A percentile compares a stretch with the other conserved stretches of the same genome.
These are phyloP conservation scores for Platynereis dumerilii DNA, from an alignment of 2,888 invertebrate genomes.

Conservation along the genomic window DNA sequence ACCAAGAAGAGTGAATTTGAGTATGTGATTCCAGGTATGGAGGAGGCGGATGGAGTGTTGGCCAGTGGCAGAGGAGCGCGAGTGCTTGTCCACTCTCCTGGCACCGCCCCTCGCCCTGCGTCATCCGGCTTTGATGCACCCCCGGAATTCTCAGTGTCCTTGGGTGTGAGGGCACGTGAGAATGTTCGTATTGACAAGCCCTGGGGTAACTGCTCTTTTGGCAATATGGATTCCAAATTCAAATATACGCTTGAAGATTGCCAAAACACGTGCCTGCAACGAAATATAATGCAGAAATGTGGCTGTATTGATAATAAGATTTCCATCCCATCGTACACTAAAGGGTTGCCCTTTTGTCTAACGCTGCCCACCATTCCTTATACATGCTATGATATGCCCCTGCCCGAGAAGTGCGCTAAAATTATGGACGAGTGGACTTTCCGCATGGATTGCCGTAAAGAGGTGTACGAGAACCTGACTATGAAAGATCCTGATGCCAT, in stretches of 20 bases:
- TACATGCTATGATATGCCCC: constrained; percentile 21
- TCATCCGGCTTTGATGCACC: constrained; percentile 40
- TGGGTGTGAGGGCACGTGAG: constrained; percentile 41
- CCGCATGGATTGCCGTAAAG: constrained; percentile 35
- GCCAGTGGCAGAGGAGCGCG: constrained; percentile 39
- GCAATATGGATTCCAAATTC: constrained; percentile 11
- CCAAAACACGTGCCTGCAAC: constrained; percentile 42
- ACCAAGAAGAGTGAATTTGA: constrained; percentile 10
- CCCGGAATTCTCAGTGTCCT: constrained; percentile 38
- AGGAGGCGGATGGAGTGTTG: constrained; percentile 37
- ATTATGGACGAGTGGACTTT: constrained; percentile 7
- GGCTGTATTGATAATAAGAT: constrained; percentile 38
- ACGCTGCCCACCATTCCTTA: constrained; percentile 26
- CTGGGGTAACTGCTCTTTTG: constrained; percentile 39
- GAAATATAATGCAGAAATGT: constrained; percentile 36
- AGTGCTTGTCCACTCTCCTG: constrained; percentile 40
- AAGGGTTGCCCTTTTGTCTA: constrained; percentile 34
- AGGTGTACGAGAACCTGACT: constrained; percentile 42
- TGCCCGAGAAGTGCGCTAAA: not conserved
- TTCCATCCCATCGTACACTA: constrained; percentile 15
- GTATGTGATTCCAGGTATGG: constrained; percentile 23
- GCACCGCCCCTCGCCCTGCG: constrained; percentile 38
- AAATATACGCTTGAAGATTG: constrained; percentile 39
- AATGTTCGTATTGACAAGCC: constrained; percentile 38
- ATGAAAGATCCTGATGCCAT: constrained; percentile 36